Base-by-base conservation (phyloP, 2,113 vertebrate species). In the Tachysurus fulvidraco region DNA sequence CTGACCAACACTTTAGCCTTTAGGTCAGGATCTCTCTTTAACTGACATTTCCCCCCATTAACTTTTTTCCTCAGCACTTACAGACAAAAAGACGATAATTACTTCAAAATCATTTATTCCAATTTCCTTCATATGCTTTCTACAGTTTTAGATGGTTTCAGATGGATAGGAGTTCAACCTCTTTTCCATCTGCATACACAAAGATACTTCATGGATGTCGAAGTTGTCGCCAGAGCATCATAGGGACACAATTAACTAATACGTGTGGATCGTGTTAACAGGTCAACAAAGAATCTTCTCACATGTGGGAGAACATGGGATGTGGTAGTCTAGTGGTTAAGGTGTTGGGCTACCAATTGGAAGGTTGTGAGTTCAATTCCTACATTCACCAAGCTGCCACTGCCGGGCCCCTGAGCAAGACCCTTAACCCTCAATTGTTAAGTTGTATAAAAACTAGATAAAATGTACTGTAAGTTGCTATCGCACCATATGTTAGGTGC, bases 121-220 rank as follows among this genome's bases (percentile, higher is more conserved):
- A 19, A 17, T 17, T 9, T 19, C 30, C 8, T 57, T 30, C 28
- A 55, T 2, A 52, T 28, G 69, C 73, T 57, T 74, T 74, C 11
- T 74, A 73, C 25, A 21, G n/a, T 23, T 59, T 59, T 19, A 41
- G 30, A 30, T 14, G 36, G 36, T 36, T 36, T 36, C 2, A 1
- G 23, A 0, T 2, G 55, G 28, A 41, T 9, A 59, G 30, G 23
- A 54, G 41, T 52, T 81, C 84, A 44, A 21, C 60, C 83, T 76
- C 71, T 87, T 84, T 44, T 21, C 69, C 41, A 5, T 41, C 5
- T 2, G 8, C 30, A 44, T 71, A 19, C 30, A 21, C 16, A 21
- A 17, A 69, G 82, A 73, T 84, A 54, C 59, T 73, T 90, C 85
- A 83, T 87, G 28, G 41, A 74, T 86, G 57, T 46, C 64, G 85